Evolutionary conservation across 1,140 invertebrate genomes (phyloP), one percentile per base, ranked within the genome.

Genomic region (Pogonognathellus flavescens): DNA sequence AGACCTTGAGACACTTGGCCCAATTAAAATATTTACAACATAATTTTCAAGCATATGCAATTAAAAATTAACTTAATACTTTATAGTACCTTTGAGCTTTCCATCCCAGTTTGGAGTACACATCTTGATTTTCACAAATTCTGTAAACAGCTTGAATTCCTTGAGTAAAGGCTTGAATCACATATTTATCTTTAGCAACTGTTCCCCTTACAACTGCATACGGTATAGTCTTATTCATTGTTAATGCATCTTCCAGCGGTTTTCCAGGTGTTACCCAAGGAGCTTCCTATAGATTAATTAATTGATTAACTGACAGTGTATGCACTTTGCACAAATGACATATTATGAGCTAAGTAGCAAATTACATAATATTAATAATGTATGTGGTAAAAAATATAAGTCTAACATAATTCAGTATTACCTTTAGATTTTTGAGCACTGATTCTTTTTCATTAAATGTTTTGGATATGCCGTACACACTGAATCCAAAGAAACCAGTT

Each of bases 141-240:
- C 41, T 76, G 70, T 76, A 76, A 76, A 76, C 70, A 76, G 25
- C 41, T 76, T 76, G 13, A 31, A 76, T 31, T 18, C 70, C 70
- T 49, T 76, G n/a, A 14, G 18, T 9, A n/a, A 31, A 76, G 5
- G 70, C 70, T 16, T 25, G 16, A 50, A 76, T 41, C 5, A 76
- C 41, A 18, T 76, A 49, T 16, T n/a, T 50, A 14, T 76, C 25
- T 31, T 49, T 50, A 5, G 70, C 31, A 50, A 76, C 70, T 11
- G n/a, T 76, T n/a, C 70, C 70, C 10, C 31, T 41, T 13, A 76
- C n/a, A 50, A 31, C 41, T 76, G 70, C 70, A 20, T 76, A 76
- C 6, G 70, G n/a, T n/a, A 76, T 49, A 14, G 41, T n/a, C 16
- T 76, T 31, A 18, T 76, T 76, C 10, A n/a, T 31, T 8, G 13